A percentile compares a stretch with the other conserved stretches of the same genome.
Evolutionary conservation across 1,140 invertebrate genomes (phyloP).

Genomic region (Diuraphis noxia): DNA sequence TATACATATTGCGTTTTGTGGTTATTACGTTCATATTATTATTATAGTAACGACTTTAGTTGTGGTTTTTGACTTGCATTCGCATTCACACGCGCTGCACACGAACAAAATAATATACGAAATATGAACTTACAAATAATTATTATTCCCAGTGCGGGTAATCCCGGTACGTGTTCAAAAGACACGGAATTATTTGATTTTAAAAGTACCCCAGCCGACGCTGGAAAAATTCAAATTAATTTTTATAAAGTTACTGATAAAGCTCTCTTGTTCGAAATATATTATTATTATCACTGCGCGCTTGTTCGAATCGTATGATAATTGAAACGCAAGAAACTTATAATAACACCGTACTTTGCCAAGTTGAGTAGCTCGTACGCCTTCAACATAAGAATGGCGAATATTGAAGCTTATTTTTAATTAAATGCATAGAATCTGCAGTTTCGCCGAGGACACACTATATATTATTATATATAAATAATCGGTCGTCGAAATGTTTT

Average conservation of each 20-base stretch:
- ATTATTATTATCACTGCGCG: not conserved
- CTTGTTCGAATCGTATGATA: no score
- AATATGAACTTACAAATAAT: not conserved
- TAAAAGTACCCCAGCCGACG: not conserved
- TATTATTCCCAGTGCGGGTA: not conserved
- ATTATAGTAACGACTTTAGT: conserved; percentile 13
- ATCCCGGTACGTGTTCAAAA: not conserved
- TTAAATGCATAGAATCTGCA: not conserved
- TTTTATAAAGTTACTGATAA: not conserved
- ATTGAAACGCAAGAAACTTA: not conserved
- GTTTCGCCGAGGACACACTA: no score
- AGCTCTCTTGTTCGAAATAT: not conserved
- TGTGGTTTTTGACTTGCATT: conserved; percentile 9
- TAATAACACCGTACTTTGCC: not conserved
- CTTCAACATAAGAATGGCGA: no score
- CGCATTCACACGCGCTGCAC: not conserved
- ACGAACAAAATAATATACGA: not conserved
- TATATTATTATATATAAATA: no score
- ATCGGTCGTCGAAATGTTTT: not conserved
- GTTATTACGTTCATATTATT: not conserved
- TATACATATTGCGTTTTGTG: conserved; percentile 3
- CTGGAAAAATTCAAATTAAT: not conserved
- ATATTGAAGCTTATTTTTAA: not conserved
- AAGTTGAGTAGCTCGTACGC: no score
- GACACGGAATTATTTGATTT: not conserved